Evolutionary conservation across 1,140 invertebrate species (phyloP), one percentile per base, ranked within the genome.

Genomic region (Trichogramma pretiosum): DNA sequence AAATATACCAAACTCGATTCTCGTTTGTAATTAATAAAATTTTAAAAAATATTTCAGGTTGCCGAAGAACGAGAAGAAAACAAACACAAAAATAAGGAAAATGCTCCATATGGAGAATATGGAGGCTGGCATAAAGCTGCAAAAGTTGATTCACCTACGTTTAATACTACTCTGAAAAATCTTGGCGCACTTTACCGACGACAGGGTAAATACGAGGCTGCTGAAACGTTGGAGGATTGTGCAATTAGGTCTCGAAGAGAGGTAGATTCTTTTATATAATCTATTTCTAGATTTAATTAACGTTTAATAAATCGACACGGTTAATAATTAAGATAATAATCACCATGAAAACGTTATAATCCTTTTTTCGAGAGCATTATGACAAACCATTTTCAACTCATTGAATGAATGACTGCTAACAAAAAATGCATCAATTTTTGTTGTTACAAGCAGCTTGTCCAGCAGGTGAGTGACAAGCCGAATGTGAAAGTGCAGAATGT

Each of bases 151-250:
- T 95, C 91, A 22, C 93, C 93, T 0, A 97, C 94, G 3, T 93
- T 98, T 5, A 96, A 93, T 11, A 98, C 93, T 4, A 98, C 94
- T 0, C 69, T 98, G 40, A 97, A 93, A 72, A 99, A 99, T 74
- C 78, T 99, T 17, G 94, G 93, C 38, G 94, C 94, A 3, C 79
- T 99, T 10, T 99, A 99, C 71, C 79, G 96, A 61, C 80, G 94
- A 55, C 94, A 98, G 75, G 95, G 95, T 47, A 98, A 97, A 74
- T 98, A 96, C 72, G 94, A 98, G 69, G 96, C 96, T 7, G 96
- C 96, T 14, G 95, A 98, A 68, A 98, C 93, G 0, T 76, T 99
- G 13, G 96, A 99, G 68, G 95, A 98, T 74, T 98, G 93, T 76
- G 92, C 92, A 18, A 75, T 95, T 52, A 78, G 93, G 60, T 93